A percentile compares a stretch with the other conserved stretches of the same genome.
Evolutionary conservation across 2,888 invertebrate genomes (phyloP).

Genomic region (Hipparchia sbordonii): DNA sequence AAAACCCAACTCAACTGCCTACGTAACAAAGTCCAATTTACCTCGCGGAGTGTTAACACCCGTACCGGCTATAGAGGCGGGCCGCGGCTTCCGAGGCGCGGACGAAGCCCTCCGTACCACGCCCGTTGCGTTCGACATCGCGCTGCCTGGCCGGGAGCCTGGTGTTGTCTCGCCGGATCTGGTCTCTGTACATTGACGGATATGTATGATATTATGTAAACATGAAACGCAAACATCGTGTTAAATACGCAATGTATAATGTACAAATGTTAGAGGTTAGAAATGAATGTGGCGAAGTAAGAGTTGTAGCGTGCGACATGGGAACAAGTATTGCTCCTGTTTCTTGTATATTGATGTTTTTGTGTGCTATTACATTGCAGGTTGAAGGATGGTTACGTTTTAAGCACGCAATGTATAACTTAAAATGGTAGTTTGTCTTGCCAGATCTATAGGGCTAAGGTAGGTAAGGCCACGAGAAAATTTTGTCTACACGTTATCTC

Average conservation of each 20-base stretch:
- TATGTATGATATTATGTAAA: constrained; percentile 28
- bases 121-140: constrained; percentile 86
- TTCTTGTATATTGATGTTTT: constrained; percentile 69
- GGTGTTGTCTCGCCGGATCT: constrained; percentile 90
- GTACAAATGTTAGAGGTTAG: neutral
- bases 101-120: constrained; percentile 86
- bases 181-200: constrained; percentile 77
- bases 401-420: neutral
- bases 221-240: constrained; percentile 19
- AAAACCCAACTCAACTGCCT: constrained; percentile 27
- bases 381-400: neutral
- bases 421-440: neutral
- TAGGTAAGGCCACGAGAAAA: no score
- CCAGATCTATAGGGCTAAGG: no score
- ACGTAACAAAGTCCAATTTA: constrained; percentile 44
- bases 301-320: neutral
- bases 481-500: no score
- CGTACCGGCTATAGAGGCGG: constrained; percentile 92
- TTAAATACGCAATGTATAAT: constrained; percentile 23
- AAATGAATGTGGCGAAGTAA: neutral
- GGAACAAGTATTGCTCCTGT: constrained; percentile 47
- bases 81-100: constrained; percentile 87
- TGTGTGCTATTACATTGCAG: constrained; percentile 11
- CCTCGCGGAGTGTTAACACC: constrained; percentile 86
- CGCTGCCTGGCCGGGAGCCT: constrained; percentile 92